Conservation (phyloP, 2,797 vertebrate genomes). For the Enteromius thamalakanensis region DNA sequence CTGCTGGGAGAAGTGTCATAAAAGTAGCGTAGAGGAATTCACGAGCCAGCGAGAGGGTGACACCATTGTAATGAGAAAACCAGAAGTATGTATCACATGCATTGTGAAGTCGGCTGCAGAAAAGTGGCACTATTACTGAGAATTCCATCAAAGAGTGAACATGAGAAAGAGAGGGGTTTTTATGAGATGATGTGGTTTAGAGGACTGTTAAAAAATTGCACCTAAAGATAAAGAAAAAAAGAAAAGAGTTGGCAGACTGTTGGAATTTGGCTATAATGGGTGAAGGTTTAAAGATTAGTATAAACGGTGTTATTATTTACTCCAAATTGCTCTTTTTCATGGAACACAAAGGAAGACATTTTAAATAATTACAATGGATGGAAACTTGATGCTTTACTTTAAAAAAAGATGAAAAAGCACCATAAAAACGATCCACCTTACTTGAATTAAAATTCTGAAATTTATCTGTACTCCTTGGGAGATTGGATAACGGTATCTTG, state of each 20-base stretch:
- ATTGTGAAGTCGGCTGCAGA: constrained; percentile 40
- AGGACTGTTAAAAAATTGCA: constrained; percentile 11
- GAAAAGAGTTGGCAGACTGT: not conserved
- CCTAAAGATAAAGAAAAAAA: constrained; percentile 14
- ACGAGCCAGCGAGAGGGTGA: constrained; percentile 50
- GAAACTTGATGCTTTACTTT: not conserved
- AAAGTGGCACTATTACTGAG: constrained; percentile 41
- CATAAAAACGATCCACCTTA: not conserved
- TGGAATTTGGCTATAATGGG: not conserved
- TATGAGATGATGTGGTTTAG: constrained; percentile 25
- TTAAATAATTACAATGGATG: not conserved
- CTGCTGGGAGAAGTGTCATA: constrained; percentile 36
- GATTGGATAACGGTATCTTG: too few relatives aligned
- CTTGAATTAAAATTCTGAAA: not conserved
- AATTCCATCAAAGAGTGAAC: constrained; percentile 32
- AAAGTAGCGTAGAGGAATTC: constrained; percentile 48
- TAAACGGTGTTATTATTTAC: constrained; percentile 10
- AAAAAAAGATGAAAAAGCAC: not conserved
- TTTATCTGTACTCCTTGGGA: too few relatives aligned
- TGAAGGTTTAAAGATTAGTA: not conserved
- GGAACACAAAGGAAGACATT: not conserved
- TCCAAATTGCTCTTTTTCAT: not conserved
- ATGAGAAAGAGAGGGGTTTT: constrained; percentile 8
- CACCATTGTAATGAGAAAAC: constrained; percentile 60
- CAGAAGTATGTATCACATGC: constrained; percentile 50